Evolutionary conservation across 2,797 vertebrate species (phyloP), one percentile per base, ranked within the genome.

Genomic region (Garrulus glandarius): DNA sequence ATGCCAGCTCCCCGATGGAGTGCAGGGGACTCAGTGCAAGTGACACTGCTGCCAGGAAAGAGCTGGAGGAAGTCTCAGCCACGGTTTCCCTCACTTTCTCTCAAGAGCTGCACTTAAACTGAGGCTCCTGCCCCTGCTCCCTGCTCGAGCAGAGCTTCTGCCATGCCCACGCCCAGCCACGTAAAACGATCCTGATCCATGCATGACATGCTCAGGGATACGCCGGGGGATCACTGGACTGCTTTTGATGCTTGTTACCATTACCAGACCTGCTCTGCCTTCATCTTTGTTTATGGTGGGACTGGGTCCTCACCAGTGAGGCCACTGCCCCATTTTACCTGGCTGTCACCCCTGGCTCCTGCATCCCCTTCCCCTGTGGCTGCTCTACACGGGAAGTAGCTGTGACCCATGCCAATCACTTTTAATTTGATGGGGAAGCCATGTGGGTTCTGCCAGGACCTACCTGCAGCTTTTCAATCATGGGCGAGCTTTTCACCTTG

Each of bases 381-480:
- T 85, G 44, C 20, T 77, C 67, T 13, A 3, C 85, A 65, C 44
- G 49, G 52, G 26, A 80, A 87, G 39, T 2, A 87, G 61, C 46
- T 59, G 37, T 78, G 61, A 71, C 43, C 90, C 86, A 59, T 41
- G 17, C 12, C 65, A 47, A 36, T 14, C 34, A 43, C 30, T 44
- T 89, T 84, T 64, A 14, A 49, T 61, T 90, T 69, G 30, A 52
- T 72, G 67, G 10, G 20, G 23, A 43, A 83, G 32, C 37, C 44
- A 21, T 1, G 6, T 37, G 56, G 41, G 55, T 8, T 88, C 53
- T 80, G 75, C 39, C 32, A 67, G 44, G 44, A 87, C 97, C 87
- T 94, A 98, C 98, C 98, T 98, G 98, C 36, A 98, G 97, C 93
- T 98, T 98, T 95, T 98, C 98, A 71, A 98, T 98, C 94, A 98